Percentiles rank a stretch among this genome's conserved stretches.
Evolutionary conservation across 2,888 invertebrate genomes (phyloP).

Genomic region (Suillia variegata): DNA sequence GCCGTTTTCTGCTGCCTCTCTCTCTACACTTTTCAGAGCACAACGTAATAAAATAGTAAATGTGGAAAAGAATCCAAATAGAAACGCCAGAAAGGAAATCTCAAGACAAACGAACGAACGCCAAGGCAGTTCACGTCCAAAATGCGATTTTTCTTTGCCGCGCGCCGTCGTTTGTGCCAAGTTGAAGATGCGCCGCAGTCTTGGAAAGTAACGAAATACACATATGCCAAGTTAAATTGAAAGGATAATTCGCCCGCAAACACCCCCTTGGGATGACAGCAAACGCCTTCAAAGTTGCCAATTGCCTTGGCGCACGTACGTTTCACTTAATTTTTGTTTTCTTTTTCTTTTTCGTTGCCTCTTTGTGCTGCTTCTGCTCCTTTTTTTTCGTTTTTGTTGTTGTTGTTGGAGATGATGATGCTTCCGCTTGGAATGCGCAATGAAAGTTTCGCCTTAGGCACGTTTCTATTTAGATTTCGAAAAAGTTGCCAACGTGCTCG

Average conservation of each 20-base stretch:
- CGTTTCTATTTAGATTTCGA: not conserved
- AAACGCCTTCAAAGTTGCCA: constrained; percentile 58
- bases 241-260: constrained; percentile 61
- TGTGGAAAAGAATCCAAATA: constrained; percentile 11
- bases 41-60: too few species aligned
- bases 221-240: constrained; percentile 60
- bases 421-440: not conserved
- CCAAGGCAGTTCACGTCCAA: constrained; percentile 46
- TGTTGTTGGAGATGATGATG: too few species aligned
- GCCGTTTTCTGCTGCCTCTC: too few species aligned
- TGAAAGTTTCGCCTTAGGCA: not conserved
- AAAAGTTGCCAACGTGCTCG: not conserved
- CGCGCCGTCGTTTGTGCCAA: constrained; percentile 18
- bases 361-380: too few species aligned
- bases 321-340: constrained; percentile 53
- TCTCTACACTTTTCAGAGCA: too few species aligned
- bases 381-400: too few species aligned
- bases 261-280: constrained; percentile 50
- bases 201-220: constrained; percentile 28
- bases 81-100: constrained; percentile 36
- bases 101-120: constrained; percentile 39
- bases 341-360: too few species aligned
- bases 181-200: not conserved
- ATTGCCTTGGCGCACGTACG: constrained; percentile 57
- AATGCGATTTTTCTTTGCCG: constrained; percentile 44